A percentile compares a stretch with the other conserved stretches of the same genome.
Conservation (phyloP, 2,888 invertebrate genomes). For the Cephus rjabovi region DNA sequence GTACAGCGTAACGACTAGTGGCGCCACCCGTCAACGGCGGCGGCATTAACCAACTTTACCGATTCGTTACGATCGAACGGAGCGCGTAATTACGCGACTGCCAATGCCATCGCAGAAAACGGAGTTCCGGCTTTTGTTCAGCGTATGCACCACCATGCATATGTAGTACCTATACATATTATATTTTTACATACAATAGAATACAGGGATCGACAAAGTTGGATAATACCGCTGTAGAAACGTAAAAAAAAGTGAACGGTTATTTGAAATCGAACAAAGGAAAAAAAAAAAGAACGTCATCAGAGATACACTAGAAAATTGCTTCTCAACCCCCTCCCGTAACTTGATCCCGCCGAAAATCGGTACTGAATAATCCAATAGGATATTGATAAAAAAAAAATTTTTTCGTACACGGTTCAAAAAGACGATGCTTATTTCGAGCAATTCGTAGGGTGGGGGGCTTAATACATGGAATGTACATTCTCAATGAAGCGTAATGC, state of each 20-base stretch:
- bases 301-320: background rate
- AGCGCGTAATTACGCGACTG: slow-evolving; percentile 14
- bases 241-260: background rate
- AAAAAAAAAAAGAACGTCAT: background rate
- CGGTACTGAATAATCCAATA: background rate
- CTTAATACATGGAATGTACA: background rate
- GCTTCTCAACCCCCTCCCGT: background rate
- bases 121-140: background rate
- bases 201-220: background rate
- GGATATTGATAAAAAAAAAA: background rate
- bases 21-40: background rate
- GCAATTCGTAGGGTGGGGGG: background rate
- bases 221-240: background rate
- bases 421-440: background rate
- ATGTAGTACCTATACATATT: background rate
- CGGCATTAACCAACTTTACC: slow-evolving; percentile 3
- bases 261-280: background rate
- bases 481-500: background rate
- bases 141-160: background rate
- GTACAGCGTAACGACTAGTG: background rate
- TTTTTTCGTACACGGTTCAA: background rate
- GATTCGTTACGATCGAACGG: slow-evolving; percentile 22
- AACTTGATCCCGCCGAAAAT: background rate
- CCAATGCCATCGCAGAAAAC: background rate
- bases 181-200: background rate